Evolutionary conservation across 1,140 invertebrate species (phyloP), one percentile per base, ranked within the genome.

Genomic region (Battus philenor): DNA sequence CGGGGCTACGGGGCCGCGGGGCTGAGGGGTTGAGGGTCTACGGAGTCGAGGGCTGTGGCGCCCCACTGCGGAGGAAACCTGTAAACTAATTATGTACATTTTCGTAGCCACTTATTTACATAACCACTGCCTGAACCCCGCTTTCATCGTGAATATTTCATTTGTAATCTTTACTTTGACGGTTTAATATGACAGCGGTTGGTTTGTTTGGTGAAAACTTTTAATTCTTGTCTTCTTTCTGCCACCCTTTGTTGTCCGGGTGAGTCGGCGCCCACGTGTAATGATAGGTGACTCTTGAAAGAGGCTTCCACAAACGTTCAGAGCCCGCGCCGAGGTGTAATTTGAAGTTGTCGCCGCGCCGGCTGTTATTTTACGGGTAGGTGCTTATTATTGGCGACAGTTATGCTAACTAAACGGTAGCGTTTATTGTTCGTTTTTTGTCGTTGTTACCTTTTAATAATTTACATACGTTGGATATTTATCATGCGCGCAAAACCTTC

Each of bases 11-110:
- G 43, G 47, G n/a, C n/a, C n/a, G n/a, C 34, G 47, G 64, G 66
- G 59, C 55, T 55, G 59, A 53, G 54, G 50, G 56, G 64, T n/a
- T n/a, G n/a, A n/a, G n/a, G n/a, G n/a, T n/a, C n/a, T n/a, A n/a
- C n/a, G n/a, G n/a, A n/a, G n/a, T n/a, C n/a, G n/a, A n/a, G 27
- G 2, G 27, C 9, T 30, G 27, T 10, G 12, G 1, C 27, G 27
- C 27, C 27, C 27, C 58, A 49, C 53, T 43, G 47, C 51, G 44
- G 72, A 75, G 78, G 74, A 77, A 82, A 84, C 73, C 76, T 82
- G 78, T 82, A 82, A 84, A 84, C 80, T 84, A 84, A 84, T 84
- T 84, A 82, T 84, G 72, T 84, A 84, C 78, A 74, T 84, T 84
- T 84, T 84, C 80, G 80, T 84, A 70, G 76, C 74, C 74, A 84